These are phyloP conservation scores for Armadillidium nasatum DNA, from an alignment of 1,140 invertebrate genomes.

Conservation along the genomic window DNA sequence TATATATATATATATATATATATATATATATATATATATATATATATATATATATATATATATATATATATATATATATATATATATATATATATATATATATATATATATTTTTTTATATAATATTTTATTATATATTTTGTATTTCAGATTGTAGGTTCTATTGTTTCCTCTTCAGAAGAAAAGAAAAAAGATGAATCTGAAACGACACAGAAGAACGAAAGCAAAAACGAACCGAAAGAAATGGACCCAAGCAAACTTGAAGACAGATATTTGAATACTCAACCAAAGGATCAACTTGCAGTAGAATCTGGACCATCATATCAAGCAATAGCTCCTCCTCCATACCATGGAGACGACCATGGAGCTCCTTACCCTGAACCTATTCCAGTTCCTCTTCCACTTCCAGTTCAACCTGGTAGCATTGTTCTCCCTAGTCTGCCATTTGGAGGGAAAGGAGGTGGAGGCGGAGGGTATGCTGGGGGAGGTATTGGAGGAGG, in stretches of 20 bases:
- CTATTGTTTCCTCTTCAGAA: neutral
- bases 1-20: constrained; percentile 4
- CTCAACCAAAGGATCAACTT: constrained; percentile 28
- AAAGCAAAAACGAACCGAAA: neutral
- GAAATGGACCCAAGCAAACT: neutral
- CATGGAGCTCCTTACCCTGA: neutral
- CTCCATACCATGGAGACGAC: neutral
- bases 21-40: constrained; percentile 13
- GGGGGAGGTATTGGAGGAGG: neutral
- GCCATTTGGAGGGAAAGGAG: neutral
- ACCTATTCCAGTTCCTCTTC: constrained; percentile 36
- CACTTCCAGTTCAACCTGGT: constrained; percentile 36
- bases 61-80: too few species aligned
- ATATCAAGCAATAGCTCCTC: constrained; percentile 8
- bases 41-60: too few species aligned
- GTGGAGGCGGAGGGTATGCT: too few species aligned
- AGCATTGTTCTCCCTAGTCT: constrained; percentile 32
- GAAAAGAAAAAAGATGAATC: constrained; percentile 5
- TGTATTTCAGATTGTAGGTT: neutral
- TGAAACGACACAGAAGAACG: neutral
- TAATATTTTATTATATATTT: neutral
- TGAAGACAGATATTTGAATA: neutral
- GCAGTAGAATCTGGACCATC: constrained; percentile 33
- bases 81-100: too few species aligned
- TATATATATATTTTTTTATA: neutral